Evolutionary conservation across 2,113 vertebrate genomes (phyloP).

Genomic region (Paramisgurnus dabryanus): DNA sequence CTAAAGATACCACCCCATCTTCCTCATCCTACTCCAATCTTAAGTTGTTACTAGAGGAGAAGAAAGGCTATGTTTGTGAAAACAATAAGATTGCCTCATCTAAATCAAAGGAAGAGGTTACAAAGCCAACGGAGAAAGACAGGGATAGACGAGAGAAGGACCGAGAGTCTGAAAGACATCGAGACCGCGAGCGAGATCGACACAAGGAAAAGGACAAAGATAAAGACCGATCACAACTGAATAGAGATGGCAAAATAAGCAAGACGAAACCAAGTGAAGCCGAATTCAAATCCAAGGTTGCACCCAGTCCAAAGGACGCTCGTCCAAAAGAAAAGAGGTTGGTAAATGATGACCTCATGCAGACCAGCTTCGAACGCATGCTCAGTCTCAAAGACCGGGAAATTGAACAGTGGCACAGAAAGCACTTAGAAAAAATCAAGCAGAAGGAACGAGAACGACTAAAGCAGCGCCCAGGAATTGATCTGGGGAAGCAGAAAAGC

Average conservation of each 20-base stretch:
- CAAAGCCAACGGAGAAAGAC: constrained; percentile 88
- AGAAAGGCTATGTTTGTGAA: constrained; percentile 76
- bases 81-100: constrained; percentile 74
- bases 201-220: constrained; percentile 89
- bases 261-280: constrained; percentile 70
- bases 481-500: constrained; percentile 83
- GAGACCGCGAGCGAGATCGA: constrained; percentile 87
- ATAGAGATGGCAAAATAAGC: constrained; percentile 71
- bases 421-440: constrained; percentile 98
- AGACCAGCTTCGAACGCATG: constrained; percentile 98
- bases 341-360: constrained; percentile 97
- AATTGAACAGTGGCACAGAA: constrained; percentile 97
- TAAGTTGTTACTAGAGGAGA: constrained; percentile 85
- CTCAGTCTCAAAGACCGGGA: constrained; percentile 96
- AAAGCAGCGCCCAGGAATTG: constrained; percentile 82
- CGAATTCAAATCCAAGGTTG: constrained; percentile 83
- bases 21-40: constrained; percentile 73
- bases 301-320: constrained; percentile 77
- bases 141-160: constrained; percentile 86
- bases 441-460: constrained; percentile 95
- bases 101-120: constrained; percentile 88
- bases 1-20: constrained; percentile 70
- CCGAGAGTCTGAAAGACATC: constrained; percentile 71
- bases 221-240: constrained; percentile 83
- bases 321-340: constrained; percentile 94